Conservation (phyloP, 1,140 invertebrate species). For the Daktulosphaira vitifoliae region DNA sequence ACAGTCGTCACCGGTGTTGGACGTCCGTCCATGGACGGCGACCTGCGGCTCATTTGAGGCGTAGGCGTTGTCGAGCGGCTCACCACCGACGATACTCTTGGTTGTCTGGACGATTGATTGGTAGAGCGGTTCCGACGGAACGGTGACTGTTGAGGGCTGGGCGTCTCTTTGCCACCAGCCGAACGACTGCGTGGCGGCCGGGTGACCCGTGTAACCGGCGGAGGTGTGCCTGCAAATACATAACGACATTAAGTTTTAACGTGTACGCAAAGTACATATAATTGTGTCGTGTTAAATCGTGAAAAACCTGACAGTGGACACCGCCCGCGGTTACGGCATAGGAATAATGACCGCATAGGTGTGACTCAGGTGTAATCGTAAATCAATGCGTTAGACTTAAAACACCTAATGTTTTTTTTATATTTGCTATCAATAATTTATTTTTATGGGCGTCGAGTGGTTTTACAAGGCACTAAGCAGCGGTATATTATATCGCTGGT, state of each 20-base stretch:
- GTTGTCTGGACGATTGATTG: constrained; percentile 36
- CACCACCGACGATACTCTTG: constrained; percentile 38
- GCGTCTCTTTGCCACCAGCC: constrained; percentile 40
- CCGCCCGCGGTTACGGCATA: background rate
- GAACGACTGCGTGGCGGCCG: constrained; percentile 39
- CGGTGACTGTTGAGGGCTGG: constrained; percentile 36
- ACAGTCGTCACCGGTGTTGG: constrained; percentile 39
- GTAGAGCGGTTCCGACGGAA: constrained; percentile 35
- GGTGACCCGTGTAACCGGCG: constrained; percentile 40
- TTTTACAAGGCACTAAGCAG: too few species aligned
- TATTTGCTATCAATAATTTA: too few species aligned
- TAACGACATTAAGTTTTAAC: background rate
- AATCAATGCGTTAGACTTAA: too few species aligned
- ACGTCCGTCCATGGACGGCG: constrained; percentile 44
- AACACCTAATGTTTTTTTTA: too few species aligned
- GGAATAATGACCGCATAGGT: too few species aligned
- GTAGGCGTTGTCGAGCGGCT: constrained; percentile 37
- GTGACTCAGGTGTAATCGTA: too few species aligned
- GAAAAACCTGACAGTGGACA: background rate
- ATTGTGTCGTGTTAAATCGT: background rate
- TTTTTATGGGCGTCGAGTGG: too few species aligned
- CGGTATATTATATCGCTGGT: too few species aligned
- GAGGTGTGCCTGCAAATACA: constrained; percentile 43
- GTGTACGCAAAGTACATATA: background rate
- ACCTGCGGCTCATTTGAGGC: constrained; percentile 56